A percentile compares a stretch with the other conserved stretches of the same genome.
Evolutionary conservation across 2,113 vertebrate genomes (phyloP).

Genomic region (Otus sunia): DNA sequence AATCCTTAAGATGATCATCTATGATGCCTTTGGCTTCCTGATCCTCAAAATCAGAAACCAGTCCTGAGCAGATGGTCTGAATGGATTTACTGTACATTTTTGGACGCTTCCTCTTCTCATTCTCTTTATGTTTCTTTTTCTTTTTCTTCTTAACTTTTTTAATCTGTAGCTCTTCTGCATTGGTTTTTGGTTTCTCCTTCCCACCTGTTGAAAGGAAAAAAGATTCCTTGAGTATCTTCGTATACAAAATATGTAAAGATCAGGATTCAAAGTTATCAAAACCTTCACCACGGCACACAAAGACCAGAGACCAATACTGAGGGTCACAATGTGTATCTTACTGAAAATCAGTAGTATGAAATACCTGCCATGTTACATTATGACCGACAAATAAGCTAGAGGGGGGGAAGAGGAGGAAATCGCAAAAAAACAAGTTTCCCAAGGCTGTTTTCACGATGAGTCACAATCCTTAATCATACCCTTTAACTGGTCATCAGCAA

Average conservation of each 20-base stretch:
- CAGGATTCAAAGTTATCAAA: background rate
- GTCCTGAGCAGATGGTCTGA: slow-evolving; percentile 90
- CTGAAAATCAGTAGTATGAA: background rate
- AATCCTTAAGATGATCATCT: slow-evolving; percentile 73
- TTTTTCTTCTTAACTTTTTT: slow-evolving; percentile 99
- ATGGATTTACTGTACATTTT: slow-evolving; percentile 97
- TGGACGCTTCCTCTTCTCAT: slow-evolving; percentile 90
- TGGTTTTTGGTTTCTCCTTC: slow-evolving; percentile 88
- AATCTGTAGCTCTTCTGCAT: slow-evolving; percentile 89
- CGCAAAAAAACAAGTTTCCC: background rate
- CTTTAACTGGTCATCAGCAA: background rate
- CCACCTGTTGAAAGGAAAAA: slow-evolving; percentile 77
- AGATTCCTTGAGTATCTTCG: background rate
- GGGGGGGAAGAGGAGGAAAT: too few relatives aligned
- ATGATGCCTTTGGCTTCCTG: slow-evolving; percentile 81
- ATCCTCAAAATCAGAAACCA: slow-evolving; percentile 80
- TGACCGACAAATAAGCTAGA: background rate
- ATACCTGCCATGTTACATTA: background rate
- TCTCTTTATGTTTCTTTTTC: slow-evolving; percentile 99
- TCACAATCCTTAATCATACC: background rate
- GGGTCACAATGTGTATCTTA: background rate
- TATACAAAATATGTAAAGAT: background rate
- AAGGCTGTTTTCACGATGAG: background rate
- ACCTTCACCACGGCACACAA: rapidly evolving
- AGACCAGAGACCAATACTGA: background rate